Conservation (phyloP, 2,797 vertebrate genomes). For the Dryobates pubescens region DNA sequence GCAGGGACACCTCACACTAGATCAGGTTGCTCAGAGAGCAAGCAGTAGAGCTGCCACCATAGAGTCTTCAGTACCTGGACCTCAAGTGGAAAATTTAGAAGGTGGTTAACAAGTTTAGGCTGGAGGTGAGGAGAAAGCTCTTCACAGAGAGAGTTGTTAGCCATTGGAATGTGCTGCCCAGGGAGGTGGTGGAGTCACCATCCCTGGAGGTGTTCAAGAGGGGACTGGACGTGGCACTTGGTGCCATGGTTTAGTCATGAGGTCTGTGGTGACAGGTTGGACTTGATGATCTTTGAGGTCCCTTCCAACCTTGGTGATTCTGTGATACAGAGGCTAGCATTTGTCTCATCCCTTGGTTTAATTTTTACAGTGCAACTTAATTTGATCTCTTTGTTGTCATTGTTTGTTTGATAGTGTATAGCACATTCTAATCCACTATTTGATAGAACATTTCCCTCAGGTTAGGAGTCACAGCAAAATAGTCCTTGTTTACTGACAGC, state of each 20-base stretch:
- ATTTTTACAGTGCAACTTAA: background rate
- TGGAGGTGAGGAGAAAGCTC: no score
- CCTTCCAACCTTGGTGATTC: no score
- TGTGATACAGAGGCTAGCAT: background rate
- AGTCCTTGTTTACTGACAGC: conserved; percentile 15
- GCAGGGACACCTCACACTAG: no score
- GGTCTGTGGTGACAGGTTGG: no score
- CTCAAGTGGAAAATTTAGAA: background rate
- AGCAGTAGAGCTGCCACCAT: background rate
- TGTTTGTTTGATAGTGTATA: background rate
- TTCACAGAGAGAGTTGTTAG: no score
- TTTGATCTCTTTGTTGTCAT: background rate
- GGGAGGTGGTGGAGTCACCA: no score
- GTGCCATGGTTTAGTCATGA: no score
- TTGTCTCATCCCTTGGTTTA: background rate
- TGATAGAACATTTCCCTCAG: background rate
- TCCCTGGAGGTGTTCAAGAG: no score
- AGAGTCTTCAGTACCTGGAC: background rate
- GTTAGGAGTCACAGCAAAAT: background rate
- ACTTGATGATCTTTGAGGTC: no score
- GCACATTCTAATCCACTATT: background rate
- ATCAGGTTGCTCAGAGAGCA: background rate
- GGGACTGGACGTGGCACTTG: no score
- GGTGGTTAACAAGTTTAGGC: background rate
- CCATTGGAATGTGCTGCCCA: no score